Conservation (phyloP, 2,113 vertebrate genomes). For the Cyanoramphus novaezelandiae region DNA sequence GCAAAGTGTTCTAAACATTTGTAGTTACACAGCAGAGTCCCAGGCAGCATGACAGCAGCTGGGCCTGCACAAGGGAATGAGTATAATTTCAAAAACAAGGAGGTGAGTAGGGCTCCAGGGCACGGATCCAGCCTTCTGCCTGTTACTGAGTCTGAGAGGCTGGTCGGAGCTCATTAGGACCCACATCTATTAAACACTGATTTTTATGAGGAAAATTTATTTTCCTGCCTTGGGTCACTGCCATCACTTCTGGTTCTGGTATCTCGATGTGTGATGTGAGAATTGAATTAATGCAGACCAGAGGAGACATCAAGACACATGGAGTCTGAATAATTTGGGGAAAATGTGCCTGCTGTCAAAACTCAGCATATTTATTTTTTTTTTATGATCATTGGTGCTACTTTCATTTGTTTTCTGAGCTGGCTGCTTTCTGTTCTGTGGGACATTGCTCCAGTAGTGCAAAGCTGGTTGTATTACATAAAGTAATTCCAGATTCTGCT, state of each 20-base stretch:
- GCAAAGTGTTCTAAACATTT: accelerated
- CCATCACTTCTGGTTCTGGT: background rate
- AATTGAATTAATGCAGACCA: background rate
- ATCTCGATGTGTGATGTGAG: background rate
- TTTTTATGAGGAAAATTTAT: background rate
- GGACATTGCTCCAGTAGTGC: background rate
- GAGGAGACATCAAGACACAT: accelerated
- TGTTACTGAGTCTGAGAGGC: background rate
- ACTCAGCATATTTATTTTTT: no score
- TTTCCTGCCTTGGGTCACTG: background rate
- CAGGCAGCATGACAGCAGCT: background rate
- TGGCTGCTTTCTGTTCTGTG: background rate
- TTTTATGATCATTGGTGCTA: background rate
- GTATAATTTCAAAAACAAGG: background rate
- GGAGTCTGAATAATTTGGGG: background rate
- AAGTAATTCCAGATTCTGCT: background rate
- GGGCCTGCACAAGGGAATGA: background rate
- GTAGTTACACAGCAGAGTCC: background rate
- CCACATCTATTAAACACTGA: background rate
- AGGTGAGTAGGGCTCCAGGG: background rate
- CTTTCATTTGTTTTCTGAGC: background rate
- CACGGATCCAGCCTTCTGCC: background rate
- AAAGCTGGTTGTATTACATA: background rate
- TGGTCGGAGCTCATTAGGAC: background rate
- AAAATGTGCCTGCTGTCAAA: background rate